Base-by-base conservation (phyloP, 2,888 invertebrate genomes). In the Eurytoma californica region DNA sequence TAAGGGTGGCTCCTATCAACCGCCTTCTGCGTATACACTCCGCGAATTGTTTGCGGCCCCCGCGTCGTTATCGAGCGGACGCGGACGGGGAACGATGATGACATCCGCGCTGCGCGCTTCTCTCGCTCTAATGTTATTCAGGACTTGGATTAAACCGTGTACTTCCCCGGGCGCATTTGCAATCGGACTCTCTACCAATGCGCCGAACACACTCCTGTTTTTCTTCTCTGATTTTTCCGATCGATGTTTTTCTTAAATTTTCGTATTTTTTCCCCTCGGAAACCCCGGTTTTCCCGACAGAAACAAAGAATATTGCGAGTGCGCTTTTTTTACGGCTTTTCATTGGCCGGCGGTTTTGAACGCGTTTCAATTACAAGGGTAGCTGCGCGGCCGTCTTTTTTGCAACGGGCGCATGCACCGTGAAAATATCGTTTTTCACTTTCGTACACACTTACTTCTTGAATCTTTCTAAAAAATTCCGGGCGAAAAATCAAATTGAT, bases 121-220 rank as follows among this genome's bases (percentile, higher is more conserved):
- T 83, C 82, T 83, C 81, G 67, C 84, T 86, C 84, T 85, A 85
- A 87, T 86, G 85, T 85, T 86, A 87, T 87, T 86, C 86, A 84
- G 84, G 84, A 84, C 80, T 85, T 82, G 85, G 86, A 87, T 87
- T 87, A 86, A 87, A 87, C 82, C 86, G 78, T 86, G 86, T 86
- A 85, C 85, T 83, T 82, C 24, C 82, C 79, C 82, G 75, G 81
- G 76, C 82, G 82, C 83, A 83, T 82, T 83, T 82, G 82, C 83
- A 82, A 84, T 84, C 39, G 39, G 39, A 39, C 39, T 39, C 9
- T 9, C 39, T 39, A 39, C 39, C 39, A 9, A 9, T 1, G 39
- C 39, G 39, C 9, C 39, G 39, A 39, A 39, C 9, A 7, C 9
- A 39, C 39, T 9, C 9, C 39, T 9, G 1, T 9, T 9, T 39